Evolutionary conservation across 2,888 invertebrate species (phyloP).

Genomic region (Oscheius sp.): DNA sequence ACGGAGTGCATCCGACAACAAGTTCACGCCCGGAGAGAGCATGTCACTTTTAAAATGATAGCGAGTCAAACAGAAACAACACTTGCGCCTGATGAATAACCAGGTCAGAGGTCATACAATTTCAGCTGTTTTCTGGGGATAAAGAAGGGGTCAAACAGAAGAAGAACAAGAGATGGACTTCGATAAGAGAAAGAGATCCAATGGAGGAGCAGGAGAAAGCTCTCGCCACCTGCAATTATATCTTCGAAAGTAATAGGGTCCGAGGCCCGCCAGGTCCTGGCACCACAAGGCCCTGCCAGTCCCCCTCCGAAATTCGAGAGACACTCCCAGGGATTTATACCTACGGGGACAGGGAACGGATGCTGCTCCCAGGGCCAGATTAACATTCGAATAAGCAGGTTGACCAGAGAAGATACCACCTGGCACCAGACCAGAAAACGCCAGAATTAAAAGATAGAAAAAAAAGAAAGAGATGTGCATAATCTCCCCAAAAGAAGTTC

Average conservation of each 20-base stretch:
- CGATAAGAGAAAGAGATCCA: too few species aligned
- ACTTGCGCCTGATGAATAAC: slow-evolving; percentile 7
- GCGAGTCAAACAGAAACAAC: slow-evolving; percentile 27
- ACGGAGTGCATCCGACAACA: slow-evolving; percentile 13
- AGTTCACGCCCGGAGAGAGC: slow-evolving; percentile 16
- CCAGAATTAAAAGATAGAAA: neutral
- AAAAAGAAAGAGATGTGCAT: neutral
- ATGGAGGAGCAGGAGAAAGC: neutral
- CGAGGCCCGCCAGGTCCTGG: neutral
- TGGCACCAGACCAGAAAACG: slow-evolving; percentile 22
- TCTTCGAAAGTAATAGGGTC: neutral
- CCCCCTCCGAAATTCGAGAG: slow-evolving; percentile 22
- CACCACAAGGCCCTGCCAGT: slow-evolving; percentile 21
- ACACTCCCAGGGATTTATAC: slow-evolving; percentile 5
- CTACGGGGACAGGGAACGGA: neutral
- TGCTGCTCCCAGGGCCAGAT: slow-evolving; percentile 6
- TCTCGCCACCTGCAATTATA: neutral
- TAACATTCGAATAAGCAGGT: slow-evolving; percentile 19
- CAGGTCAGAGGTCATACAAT: slow-evolving; percentile 5
- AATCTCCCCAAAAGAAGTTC: neutral
- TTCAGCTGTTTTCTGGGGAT: neutral
- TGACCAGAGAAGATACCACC: slow-evolving; percentile 13
- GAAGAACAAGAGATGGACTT: neutral
- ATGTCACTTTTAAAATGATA: slow-evolving; percentile 26
- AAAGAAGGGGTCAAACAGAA: neutral